Evolutionary conservation across 2,113 vertebrate species (phyloP), one percentile per base, ranked within the genome.

Genomic region (Australoheros scitulus): DNA sequence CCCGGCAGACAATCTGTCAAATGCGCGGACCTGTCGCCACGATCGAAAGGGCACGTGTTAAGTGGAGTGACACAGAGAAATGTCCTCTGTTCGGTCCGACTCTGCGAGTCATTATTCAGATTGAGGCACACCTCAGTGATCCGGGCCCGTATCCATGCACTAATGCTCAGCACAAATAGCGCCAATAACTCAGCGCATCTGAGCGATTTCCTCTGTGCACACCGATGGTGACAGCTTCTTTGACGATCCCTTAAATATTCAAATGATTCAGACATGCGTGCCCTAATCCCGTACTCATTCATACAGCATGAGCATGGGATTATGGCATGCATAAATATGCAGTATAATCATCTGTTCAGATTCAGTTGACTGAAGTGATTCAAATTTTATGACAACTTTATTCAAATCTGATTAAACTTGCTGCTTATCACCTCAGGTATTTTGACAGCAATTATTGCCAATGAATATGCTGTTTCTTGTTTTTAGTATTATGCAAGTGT

Each of bases 81-180:
- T 79, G 84, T 87, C 86, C 79, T 58, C 79, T 61, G 80, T 84
- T 90, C 82, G 38, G 58, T 87, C 61, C 47, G 77, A 86, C 79
- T 91, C 77, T 50, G 85, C 65, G 74, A 91, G 87, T 88, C 88
- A 92, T 92, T 92, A 92, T 89, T 91, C 89, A 93, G 85, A 92
- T 80, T 77, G 81, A 76, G 88, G 87, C 85, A 81, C 88, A 89
- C 84, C 86, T 90, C 90, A 70, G 87, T n/a, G 87, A 90, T 82
- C 89, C 77, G 10, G 50, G 77, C 83, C 60, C 47, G 43, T 77
- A 86, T 80, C 74, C 80, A 61, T 50, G 77, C 86, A 61, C 88
- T 77, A 57, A 79, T 60, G 82, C 90, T 47, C 56, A 8, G 79
- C 1, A 74, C 79, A 86, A 91, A 92, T 89, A 88, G 82, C 68